Evolutionary conservation across 1,140 invertebrate species (phyloP), one percentile per base, ranked within the genome.

Genomic region (Bombus affinis): DNA sequence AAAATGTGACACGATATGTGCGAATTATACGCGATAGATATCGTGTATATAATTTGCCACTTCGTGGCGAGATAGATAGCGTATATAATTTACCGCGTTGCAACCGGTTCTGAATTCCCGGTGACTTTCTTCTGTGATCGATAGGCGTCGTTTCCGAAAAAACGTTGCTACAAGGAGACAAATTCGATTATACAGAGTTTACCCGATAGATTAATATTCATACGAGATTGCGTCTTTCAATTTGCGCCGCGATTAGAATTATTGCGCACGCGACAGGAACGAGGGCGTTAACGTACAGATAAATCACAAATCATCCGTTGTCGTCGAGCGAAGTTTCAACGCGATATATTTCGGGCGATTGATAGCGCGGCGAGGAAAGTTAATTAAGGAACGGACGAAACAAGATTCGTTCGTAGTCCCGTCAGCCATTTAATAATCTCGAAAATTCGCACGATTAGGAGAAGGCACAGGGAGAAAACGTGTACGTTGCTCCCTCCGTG

Each of bases 341-440:
- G 18, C 47, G 18, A 53, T 53, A 53, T 22, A 53, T 53, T 53
- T 4, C 25, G 77, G 71, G 0, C 77, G 78, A 89, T 85, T 87
- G 83, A 82, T 86, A 81, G 81, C 66, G 77, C 89, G 62, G 65
- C 72, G 71, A 68, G 71, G 73, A 72, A 83, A 89, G 84, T 90
- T 92, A 89, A 92, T 92, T 89, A 91, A 91, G 73, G 77, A 88
- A 75, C 80, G 74, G 73, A 47, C 78, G 65, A 72, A 88, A 76
- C 70, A 59, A 66, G 71, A 87, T 86, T 91, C 75, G 62, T 91
- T 85, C 86, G 74, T 70, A 71, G 72, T 74, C 82, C 84, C 86
- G 74, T 90, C 82, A 85, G 85, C 70, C 80, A 81, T 91, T 92
- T 91, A 92, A 92, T 92, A 92, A 91, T 83, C 86, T 71, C 80